phyloP scores from a whole-genome alignment of 2,797 vertebrate species.

The Hydrolagus colliei region DNA sequence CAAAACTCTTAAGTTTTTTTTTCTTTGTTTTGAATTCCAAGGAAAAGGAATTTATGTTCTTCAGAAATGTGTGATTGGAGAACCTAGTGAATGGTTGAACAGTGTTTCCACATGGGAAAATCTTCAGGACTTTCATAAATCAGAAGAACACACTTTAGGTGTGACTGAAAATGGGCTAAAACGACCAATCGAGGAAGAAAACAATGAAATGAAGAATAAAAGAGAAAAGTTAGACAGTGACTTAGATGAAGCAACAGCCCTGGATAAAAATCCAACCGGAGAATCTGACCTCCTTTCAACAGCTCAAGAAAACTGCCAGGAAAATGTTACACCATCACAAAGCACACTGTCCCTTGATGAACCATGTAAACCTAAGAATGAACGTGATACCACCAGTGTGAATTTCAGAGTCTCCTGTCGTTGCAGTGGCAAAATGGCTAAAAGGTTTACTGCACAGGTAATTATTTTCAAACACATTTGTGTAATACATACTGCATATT shows the following conservation, averaged over 20 bases:
- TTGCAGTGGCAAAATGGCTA: slow-evolving; percentile 68
- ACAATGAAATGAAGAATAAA: neutral
- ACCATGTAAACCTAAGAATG: neutral
- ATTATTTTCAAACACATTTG: neutral
- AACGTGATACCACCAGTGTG: neutral
- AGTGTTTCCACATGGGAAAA: slow-evolving; percentile 59
- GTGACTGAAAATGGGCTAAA: neutral
- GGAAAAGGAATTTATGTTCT: slow-evolving; percentile 53
- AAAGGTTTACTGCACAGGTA: slow-evolving; percentile 65
- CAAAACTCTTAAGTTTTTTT: neutral
- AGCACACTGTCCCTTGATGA: neutral
- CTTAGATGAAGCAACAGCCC: neutral
- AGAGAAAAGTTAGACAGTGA: neutral
- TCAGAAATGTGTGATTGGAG: slow-evolving; percentile 53
- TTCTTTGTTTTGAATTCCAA: slow-evolving; percentile 35
- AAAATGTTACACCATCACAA: neutral
- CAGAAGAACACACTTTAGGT: neutral
- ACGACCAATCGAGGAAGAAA: neutral
- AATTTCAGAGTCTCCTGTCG: slow-evolving; percentile 81
- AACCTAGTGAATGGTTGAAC: slow-evolving; percentile 56
- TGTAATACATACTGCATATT: neutral
- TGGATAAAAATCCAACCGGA: neutral
- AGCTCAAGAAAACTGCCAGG: neutral
- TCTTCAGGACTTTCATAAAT: slow-evolving; percentile 35
- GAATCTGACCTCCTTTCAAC: neutral